Base-by-base conservation (phyloP, 1,140 invertebrate genomes). In the Cotesia vestalis region DNA sequence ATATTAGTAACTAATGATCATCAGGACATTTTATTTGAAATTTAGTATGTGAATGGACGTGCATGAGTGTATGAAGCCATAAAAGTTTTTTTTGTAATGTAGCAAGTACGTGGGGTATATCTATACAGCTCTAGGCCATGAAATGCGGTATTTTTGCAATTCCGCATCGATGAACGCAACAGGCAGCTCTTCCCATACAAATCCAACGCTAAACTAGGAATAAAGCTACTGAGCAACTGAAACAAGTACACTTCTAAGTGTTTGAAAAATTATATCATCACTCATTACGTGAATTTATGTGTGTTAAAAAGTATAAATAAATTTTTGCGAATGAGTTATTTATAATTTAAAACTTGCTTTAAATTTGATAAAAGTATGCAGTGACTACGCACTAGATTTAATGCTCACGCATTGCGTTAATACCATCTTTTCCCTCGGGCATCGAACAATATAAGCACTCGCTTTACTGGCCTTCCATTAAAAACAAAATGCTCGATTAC, bases 71-170 rank as follows among this genome's bases (percentile, higher is more conserved):
- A 27, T 27, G 2, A 1, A 27, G 1, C 27, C 27, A 2, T 27
- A 27, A 27, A 27, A 27, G 27, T 27, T 27, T 27, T 27, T 20
- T 27, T 27, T 27, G 27, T 27, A 78, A 80, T 80, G 80, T 80
- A 68, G 73, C 76, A 78, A 40, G n/a, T 4, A 40, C 2, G 17
- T 38, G 14, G 8, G 12, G 8, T 57, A 57, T 14, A 62, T 6
- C 60, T 17, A 38, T 62, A 27, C 8, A 77, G 76, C 76, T 52
- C 53, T 73, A 38, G 78, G 78, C 76, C 66, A 73, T 69, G 74
- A 78, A 77, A 81, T 77, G 77, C 72, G 74, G 76, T 82, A 82
- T 81, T 83, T 83, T 83, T 83, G 76, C 77, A 80, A 83, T 82
- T 80, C 79, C 79, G 79, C 79, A 72, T 75, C 73, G 77, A 80